Percentiles rank a stretch among this genome's conserved stretches.
These are phyloP conservation scores for Callipepla californica DNA, from an alignment of 2,113 vertebrate genomes.

Conservation along the genomic window DNA sequence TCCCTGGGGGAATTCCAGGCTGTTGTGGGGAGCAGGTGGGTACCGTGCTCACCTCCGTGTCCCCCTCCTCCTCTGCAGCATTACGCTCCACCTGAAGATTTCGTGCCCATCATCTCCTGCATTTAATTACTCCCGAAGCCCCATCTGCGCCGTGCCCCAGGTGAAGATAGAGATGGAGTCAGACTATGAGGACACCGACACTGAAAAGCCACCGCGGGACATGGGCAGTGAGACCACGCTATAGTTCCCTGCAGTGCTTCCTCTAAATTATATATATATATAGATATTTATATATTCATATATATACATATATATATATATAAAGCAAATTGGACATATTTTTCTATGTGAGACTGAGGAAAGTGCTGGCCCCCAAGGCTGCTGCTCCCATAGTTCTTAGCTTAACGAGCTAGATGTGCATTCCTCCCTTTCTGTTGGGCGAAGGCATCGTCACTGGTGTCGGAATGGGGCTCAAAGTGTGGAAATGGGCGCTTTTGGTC, in stretches of 20 bases:
- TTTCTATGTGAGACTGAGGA: neutral
- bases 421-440: neutral
- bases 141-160: constrained; percentile 88
- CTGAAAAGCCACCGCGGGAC: constrained; percentile 81
- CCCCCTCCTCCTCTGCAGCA: constrained; percentile 77
- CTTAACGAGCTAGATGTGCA: neutral
- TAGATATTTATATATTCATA: neutral
- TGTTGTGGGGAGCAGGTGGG: accelerated
- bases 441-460: neutral
- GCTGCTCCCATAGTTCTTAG: neutral
- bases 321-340: neutral
- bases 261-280: neutral
- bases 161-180: constrained; percentile 98
- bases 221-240: constrained; percentile 90
- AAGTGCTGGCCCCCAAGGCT: neutral
- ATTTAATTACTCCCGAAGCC: constrained; percentile 80
- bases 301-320: neutral
- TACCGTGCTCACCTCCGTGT: neutral
- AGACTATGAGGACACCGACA: constrained; percentile 87
- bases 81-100: constrained; percentile 97
- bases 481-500: neutral
- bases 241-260: constrained; percentile 48
- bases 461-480: neutral
- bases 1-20: neutral
- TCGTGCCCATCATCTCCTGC: constrained; percentile 93